Conservation (phyloP, 2,113 vertebrate genomes). For the Alectura lathami region DNA sequence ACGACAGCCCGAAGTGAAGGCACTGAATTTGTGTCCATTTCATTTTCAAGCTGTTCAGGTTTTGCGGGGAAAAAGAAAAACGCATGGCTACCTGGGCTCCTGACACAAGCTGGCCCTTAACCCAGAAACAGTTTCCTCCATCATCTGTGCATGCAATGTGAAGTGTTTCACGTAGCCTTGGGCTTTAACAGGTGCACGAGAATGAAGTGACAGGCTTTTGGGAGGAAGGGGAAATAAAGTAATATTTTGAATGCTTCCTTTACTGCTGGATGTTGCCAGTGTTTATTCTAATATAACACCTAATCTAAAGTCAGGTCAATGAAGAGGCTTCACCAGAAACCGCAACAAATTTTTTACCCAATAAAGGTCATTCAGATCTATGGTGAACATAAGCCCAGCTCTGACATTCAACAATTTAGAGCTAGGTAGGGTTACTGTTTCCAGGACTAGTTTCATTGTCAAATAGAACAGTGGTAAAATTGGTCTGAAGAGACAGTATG, state of each 20-base stretch:
- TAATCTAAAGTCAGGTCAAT: constrained; percentile 35
- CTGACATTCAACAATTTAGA: constrained; percentile 45
- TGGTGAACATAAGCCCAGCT: constrained; percentile 31
- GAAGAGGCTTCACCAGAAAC: constrained; percentile 32
- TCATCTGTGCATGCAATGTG: neutral
- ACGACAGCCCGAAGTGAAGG: rapidly evolving
- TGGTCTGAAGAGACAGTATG: constrained; percentile 1
- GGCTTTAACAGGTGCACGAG: neutral
- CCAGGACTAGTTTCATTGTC: constrained; percentile 5
- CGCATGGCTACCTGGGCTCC: neutral
- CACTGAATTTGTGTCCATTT: neutral
- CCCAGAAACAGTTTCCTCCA: neutral
- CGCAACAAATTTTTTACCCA: constrained; percentile 51
- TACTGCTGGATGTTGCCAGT: neutral
- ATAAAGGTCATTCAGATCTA: constrained; percentile 44
- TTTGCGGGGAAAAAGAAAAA: neutral
- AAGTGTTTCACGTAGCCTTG: neutral
- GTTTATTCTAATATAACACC: neutral
- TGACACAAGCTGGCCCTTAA: neutral
- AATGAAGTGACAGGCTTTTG: neutral
- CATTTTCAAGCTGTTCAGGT: neutral
- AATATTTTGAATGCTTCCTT: constrained; percentile 9
- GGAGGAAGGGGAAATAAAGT: neutral
- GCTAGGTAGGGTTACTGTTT: neutral
- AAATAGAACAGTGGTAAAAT: neutral